Evolutionary conservation across 2,113 vertebrate species (phyloP), one percentile per base, ranked within the genome.

Genomic region (Lamprotornis superbus): DNA sequence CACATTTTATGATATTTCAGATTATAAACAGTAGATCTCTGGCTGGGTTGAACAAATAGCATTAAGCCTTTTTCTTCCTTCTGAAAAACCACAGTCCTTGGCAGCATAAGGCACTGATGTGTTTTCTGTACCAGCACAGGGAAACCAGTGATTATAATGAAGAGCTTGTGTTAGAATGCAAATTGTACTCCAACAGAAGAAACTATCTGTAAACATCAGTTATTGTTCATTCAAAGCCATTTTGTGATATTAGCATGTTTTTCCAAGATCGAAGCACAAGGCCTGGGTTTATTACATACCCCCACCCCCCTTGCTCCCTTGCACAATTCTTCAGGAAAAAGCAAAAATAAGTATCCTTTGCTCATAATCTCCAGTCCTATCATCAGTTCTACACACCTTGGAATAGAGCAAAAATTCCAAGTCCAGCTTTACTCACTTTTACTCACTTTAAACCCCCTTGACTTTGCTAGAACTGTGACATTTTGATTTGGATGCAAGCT

Each of bases 1-100:
- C 97, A 97, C 78, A 94, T 96, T 95, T 94, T 94, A 93, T 90
- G 84, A 97, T 96, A 91, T 73, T 85, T 96, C 84, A 65, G 88
- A 93, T 96, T 97, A 94, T 89, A 95, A 95, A 91, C 81, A 96
- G 87, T 96, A 95, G 33, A 46, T 94, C 82, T 92, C 91, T 93
- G 93, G 91, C 95, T 95, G 77, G 91, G 70, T 73, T 88, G 88
- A 97, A 96, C 85, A 96, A 96, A 97, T 85, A 95, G 27, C 84
- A 93, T 90, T 92, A 97, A 94, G 80, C 52, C 69, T 93, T 94
- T 85, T 94, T 88, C 82, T 94, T 87, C 94, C 85, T 77, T 95
- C 93, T 95, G 93, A 94, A 91, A 95, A 93, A 91, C 90, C 94
- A 86, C 94, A 93, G 80, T 61, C 27, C 46, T 88, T 89, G 93